Percentiles rank a stretch among this genome's conserved stretches.
These are phyloP conservation scores for Lycaena phlaeas DNA, from an alignment of 2,888 invertebrate genomes.

Conservation along the genomic window DNA sequence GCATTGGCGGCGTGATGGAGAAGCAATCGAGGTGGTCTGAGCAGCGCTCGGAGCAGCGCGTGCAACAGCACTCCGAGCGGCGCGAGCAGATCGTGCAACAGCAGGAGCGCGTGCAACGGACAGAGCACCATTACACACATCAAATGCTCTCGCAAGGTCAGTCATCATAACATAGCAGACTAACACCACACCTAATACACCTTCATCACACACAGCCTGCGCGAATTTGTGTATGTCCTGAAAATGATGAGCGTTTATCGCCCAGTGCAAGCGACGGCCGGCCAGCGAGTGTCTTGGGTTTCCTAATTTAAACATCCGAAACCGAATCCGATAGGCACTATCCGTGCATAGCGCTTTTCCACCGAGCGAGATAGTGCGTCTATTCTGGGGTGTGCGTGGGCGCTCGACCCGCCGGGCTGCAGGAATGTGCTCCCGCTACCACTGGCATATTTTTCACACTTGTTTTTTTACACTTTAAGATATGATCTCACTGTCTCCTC, in stretches of 20 bases:
- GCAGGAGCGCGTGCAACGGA: constrained; percentile 57
- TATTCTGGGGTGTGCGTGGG: constrained; percentile 53
- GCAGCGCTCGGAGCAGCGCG: constrained; percentile 51
- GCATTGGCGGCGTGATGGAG: constrained; percentile 78
- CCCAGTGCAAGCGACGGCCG: constrained; percentile 24
- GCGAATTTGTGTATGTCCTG: constrained; percentile 17
- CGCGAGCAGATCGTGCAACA: constrained; percentile 64
- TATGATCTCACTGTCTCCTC: constrained; percentile 31
- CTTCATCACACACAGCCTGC: constrained; percentile 13
- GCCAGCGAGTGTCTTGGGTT: constrained; percentile 42
- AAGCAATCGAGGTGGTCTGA: constrained; percentile 77
- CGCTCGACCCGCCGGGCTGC: constrained; percentile 26
- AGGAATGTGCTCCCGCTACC: constrained; percentile 31
- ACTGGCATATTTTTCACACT: constrained; percentile 31
- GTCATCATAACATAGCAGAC: constrained; percentile 27
- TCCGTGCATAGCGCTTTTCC: constrained; percentile 66
- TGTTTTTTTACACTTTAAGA: constrained; percentile 31
- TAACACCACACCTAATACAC: constrained; percentile 13
- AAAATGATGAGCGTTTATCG: constrained; percentile 13
- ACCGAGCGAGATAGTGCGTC: constrained; percentile 54
- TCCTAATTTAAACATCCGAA: constrained; percentile 31
- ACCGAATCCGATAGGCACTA: constrained; percentile 45
- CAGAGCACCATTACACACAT: constrained; percentile 85
- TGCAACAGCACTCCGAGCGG: constrained; percentile 46
- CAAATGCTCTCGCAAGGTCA: constrained; percentile 85